Conservation (phyloP, 2,888 invertebrate genomes). For the Papilio gigon region DNA sequence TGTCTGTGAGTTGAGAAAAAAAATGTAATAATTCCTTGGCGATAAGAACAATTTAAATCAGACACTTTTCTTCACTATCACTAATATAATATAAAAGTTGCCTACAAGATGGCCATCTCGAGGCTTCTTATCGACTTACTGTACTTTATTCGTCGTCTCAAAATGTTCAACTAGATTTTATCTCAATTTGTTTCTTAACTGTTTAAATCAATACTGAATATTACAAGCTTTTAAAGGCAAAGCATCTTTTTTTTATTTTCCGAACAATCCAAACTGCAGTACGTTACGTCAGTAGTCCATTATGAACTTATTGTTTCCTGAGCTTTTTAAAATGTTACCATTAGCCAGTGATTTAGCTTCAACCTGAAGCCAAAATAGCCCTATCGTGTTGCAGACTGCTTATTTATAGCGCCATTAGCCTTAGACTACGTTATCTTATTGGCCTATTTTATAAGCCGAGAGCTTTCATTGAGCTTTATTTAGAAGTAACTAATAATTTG, state of each 20-base stretch:
- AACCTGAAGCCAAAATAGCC: conserved; percentile 33
- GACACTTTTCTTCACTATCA: too few relatives aligned
- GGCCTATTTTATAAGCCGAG: conserved; percentile 26
- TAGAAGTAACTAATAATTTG: neutral
- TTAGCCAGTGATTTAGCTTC: conserved; percentile 32
- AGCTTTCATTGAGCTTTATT: conserved; percentile 17
- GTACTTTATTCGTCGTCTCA: too few relatives aligned
- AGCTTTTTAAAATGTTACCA: conserved; percentile 25
- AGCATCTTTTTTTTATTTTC: neutral
- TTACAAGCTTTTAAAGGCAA: neutral
- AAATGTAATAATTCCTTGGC: too few relatives aligned
- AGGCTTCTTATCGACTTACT: too few relatives aligned
- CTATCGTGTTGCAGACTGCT: conserved; percentile 30
- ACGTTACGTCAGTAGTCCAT: conserved; percentile 13
- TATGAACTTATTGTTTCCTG: conserved; percentile 12
- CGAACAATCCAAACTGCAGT: neutral
- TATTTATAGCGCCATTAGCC: conserved; percentile 41
- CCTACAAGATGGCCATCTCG: too few relatives aligned
- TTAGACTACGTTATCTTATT: conserved; percentile 34
- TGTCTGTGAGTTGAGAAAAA: too few relatives aligned
- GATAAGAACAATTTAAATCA: too few relatives aligned
- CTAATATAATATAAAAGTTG: too few relatives aligned
- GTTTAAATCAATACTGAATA: neutral
- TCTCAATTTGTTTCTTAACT: neutral
- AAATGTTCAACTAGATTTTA: too few relatives aligned